These are phyloP conservation scores for Chloroceryle amazona DNA, from an alignment of 2,797 vertebrate species.

Conservation along the genomic window DNA sequence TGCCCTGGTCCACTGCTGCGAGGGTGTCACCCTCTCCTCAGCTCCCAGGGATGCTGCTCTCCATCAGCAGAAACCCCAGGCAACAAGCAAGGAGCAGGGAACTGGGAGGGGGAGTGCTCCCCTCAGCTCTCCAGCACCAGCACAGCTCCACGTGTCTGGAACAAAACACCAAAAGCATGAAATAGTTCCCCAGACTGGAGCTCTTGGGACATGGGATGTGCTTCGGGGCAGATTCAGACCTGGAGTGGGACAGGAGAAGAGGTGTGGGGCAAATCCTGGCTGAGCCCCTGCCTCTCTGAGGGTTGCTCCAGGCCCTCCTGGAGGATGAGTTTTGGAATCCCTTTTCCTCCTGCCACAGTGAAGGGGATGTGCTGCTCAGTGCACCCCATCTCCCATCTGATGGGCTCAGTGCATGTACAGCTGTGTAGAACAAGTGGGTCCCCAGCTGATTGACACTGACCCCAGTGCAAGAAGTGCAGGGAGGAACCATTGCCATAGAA, in stretches of 20 bases:
- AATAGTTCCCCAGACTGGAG: background rate
- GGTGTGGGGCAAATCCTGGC: accelerated
- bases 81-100: background rate
- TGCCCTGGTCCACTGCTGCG: background rate
- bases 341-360: background rate
- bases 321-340: background rate
- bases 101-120: background rate
- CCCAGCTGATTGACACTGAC: background rate
- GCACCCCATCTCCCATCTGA: accelerated
- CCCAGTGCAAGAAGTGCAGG: background rate
- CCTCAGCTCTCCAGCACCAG: background rate
- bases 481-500: background rate
- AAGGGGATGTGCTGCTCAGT: background rate
- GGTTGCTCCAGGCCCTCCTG: accelerated
- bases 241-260: background rate
- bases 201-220: accelerated
- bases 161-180: background rate
- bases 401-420: accelerated
- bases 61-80: background rate
- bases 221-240: background rate
- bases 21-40: background rate
- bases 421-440: background rate
- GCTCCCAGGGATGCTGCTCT: background rate
- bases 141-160: background rate
- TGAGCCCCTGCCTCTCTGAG: background rate